Conservation (phyloP, 2,797 vertebrate genomes). For the Typhlichthys subterraneus region DNA sequence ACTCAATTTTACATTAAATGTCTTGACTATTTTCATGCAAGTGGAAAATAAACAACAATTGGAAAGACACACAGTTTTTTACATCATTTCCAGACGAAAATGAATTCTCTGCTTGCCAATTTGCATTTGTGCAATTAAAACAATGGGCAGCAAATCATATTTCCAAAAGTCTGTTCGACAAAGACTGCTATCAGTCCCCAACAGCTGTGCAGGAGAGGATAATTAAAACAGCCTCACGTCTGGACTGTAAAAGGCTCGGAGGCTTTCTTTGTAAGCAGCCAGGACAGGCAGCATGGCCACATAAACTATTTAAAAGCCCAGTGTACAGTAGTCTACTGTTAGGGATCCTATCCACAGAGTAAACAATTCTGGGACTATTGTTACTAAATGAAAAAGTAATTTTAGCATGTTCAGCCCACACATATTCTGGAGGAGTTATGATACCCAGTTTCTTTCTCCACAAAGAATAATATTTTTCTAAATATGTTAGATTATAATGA, state of each 20-base stretch:
- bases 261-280: slow-evolving; percentile 48
- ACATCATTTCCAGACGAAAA: slow-evolving; percentile 47
- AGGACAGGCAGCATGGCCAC: slow-evolving; percentile 39
- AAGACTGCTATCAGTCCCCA: slow-evolving; percentile 59
- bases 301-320: slow-evolving; percentile 30
- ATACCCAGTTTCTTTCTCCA: slow-evolving; percentile 1
- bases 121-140: slow-evolving; percentile 49
- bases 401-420: slow-evolving; percentile 9
- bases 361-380: slow-evolving; percentile 27
- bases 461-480: slow-evolving; percentile 14
- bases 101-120: slow-evolving; percentile 31
- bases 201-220: slow-evolving; percentile 58
- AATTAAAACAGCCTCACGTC: slow-evolving; percentile 58
- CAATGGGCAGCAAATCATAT: slow-evolving; percentile 48
- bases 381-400: slow-evolving; percentile 19
- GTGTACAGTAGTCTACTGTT: slow-evolving; percentile 16
- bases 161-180: slow-evolving; percentile 43
- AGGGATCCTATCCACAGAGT: slow-evolving; percentile 29
- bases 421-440: slow-evolving; percentile 11
- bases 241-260: slow-evolving; percentile 33
- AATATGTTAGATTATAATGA: slow-evolving; percentile 25
- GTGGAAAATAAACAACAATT: slow-evolving; percentile 24
- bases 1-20: not conserved
- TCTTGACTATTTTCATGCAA: slow-evolving; percentile 8
- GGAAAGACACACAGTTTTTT: slow-evolving; percentile 43